Evolutionary conservation across 2,113 vertebrate species (phyloP), one percentile per base, ranked within the genome.

Genomic region (Melanostigma gelatinosum): DNA sequence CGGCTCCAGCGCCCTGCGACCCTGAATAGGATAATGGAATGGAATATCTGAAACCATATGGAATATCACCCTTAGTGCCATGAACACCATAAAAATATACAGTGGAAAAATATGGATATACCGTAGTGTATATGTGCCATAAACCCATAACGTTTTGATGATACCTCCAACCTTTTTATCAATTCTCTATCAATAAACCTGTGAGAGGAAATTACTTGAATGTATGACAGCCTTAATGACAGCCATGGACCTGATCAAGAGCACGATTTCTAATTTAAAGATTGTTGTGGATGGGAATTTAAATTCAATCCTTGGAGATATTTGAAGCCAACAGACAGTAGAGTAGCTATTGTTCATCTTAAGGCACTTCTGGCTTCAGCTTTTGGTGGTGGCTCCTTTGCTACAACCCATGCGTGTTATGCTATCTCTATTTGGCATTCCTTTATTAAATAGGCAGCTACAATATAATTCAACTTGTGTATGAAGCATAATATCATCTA

Each of bases 301-400:
- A 8, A 22, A 52, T 52, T 52, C 18, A 22, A 52, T 22, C 50
- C 18, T 9, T 9, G 48, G 48, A 20, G 16, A 52, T 52, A 3
- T 52, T 22, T 20, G 50, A 20, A 50, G 48, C 13, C 44, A 46
- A 46, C 44, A 46, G 44, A 48, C 42, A 48, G 3, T 42, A 42
- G 2, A 16, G 38, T 34, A 27, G 32, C 29, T 64, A 0, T 29
- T 3, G 6, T 6, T 65, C 44, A 75, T 52, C 16, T 44, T 54
- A 75, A 75, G 73, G 73, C 73, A 75, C 73, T 44, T 65, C 10
- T 29, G 34, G 48, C 48, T 65, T 64, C 16, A 8, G 10, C 10
- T 27, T 64, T 40, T 24, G 58, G 6, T 75, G 32, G 34, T 6
- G 1, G 60, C 36, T 40, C 5, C 60, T 63, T 50, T 64, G 34